A percentile compares a stretch with the other conserved stretches of the same genome.
Conservation (phyloP, 2,797 vertebrate genomes). For the Lutjanus campechanus region DNA sequence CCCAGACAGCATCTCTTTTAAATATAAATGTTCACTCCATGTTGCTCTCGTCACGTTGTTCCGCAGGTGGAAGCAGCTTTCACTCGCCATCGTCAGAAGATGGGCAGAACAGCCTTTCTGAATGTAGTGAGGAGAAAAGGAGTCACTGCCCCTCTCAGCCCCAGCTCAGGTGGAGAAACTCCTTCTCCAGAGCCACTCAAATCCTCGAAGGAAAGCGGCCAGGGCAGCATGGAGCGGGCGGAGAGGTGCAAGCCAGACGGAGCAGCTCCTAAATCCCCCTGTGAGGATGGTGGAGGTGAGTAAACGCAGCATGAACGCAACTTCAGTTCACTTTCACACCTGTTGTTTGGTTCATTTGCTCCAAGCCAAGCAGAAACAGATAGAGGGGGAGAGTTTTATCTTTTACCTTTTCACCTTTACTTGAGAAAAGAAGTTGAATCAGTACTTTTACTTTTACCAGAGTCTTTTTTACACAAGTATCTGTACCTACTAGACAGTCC, state of each 20-base stretch:
- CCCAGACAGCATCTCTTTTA: not conserved
- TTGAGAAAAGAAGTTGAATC: no score
- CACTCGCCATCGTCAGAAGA: slow-evolving; percentile 94
- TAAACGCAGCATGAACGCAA: not conserved
- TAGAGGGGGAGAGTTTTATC: no score
- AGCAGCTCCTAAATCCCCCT: slow-evolving; percentile 84
- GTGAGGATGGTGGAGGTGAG: slow-evolving; percentile 84
- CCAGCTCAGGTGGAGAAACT: slow-evolving; percentile 86
- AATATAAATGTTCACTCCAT: not conserved
- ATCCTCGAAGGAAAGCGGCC: slow-evolving; percentile 48
- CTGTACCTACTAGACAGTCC: no score
- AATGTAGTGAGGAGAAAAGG: slow-evolving; percentile 96
- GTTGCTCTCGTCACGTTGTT: not conserved
- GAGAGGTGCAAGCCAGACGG: slow-evolving; percentile 89
- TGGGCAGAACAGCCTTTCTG: slow-evolving; percentile 97
- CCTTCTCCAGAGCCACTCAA: slow-evolving; percentile 76
- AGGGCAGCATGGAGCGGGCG: slow-evolving; percentile 75
- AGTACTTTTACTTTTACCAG: no score
- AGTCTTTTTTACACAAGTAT: no score
- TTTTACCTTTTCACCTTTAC: no score
- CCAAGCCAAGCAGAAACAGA: no score
- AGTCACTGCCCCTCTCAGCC: slow-evolving; percentile 87
- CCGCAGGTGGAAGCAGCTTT: slow-evolving; percentile 93
- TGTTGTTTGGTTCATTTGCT: no score
- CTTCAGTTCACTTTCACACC: not conserved